Base-by-base conservation (phyloP, 2,113 vertebrate genomes). In the Anthoscopus minutus region DNA sequence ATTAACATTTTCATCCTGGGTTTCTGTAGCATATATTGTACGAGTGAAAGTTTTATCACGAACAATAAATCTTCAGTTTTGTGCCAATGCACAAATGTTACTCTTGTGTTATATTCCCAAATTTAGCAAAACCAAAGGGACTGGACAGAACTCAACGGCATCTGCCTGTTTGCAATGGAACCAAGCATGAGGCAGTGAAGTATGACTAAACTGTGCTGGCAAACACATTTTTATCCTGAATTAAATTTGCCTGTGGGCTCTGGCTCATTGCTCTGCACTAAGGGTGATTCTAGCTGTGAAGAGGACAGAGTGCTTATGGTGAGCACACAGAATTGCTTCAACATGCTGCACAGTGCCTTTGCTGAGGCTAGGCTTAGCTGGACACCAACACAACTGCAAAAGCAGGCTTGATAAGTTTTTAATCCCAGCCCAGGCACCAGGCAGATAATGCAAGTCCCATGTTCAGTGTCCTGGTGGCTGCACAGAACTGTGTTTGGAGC, bases 261-360 rank as follows among this genome's bases (percentile, higher is more conserved):
- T 73, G 83, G 62, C 42, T 93, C 50, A 2, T 2, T n/a, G 64
- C 80, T 70, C 3, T 21, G 11, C 80, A 83, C 48, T 37, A 81
- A 88, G 83, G 56, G 54, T 61, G 83, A 93, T 91, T 61, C 80
- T 86, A 72, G 40, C 93, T 91, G 89, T 69, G 91, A 72, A 91
- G 80, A 38, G 58, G 80, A 88, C 93, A 86, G 92, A 92, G 81
- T 65, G 45, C 82, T 77, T 38, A 8, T 88, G 83, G 2, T 2
- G 16, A 25, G 40, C 54, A 44, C 31, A 15, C 4, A 10, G 15
- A 44, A 69, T 93, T 16, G 76, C 71, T 72, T 48, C 15, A n/a
- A 67, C 20, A 10, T 11, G 24, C 37, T 7, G n/a, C 15, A 10
- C 37, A 11, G 4, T 25, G 66, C 33, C 54, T 86, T 40, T 72